Evolutionary conservation across 92 coral and sea anemone species (phyloP).

Genomic region (Siderastrea radians): DNA sequence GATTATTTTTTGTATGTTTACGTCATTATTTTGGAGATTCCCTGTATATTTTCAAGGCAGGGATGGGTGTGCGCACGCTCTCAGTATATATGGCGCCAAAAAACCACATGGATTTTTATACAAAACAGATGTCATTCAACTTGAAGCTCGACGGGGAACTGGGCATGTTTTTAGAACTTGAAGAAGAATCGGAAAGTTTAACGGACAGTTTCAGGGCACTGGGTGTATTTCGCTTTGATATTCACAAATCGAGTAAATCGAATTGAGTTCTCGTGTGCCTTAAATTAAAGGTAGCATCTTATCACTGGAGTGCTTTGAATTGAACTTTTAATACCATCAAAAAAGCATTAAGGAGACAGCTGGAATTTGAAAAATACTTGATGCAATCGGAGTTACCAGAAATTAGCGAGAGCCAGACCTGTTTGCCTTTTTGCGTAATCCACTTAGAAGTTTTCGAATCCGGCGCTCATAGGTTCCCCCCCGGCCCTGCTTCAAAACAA

Average conservation of each 20-base stretch:
- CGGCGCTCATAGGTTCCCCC: too few species aligned
- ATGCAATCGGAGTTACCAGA: too few species aligned
- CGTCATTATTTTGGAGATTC: conserved; percentile 4
- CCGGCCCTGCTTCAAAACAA: too few species aligned
- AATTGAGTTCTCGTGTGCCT: too few species aligned
- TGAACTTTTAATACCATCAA: background rate
- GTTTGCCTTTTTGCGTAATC: too few species aligned
- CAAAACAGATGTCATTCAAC: conserved; percentile 6
- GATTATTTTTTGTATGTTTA: background rate
- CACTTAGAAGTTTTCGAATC: too few species aligned
- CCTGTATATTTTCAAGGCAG: background rate
- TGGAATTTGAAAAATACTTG: background rate
- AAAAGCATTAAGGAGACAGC: background rate
- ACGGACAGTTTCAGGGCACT: background rate
- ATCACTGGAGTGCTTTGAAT: background rate
- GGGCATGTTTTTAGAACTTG: background rate
- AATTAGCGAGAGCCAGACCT: too few species aligned
- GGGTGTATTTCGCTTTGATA: background rate
- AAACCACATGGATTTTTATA: background rate
- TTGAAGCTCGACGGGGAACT: background rate
- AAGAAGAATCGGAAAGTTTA: background rate
- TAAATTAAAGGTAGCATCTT: too few species aligned
- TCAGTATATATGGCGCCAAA: background rate
- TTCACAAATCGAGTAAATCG: too few species aligned
- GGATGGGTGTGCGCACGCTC: background rate